Percentiles rank a stretch among this genome's conserved stretches.
These are phyloP conservation scores for Empidonax traillii DNA, from an alignment of 2,113 vertebrate species.

Conservation along the genomic window DNA sequence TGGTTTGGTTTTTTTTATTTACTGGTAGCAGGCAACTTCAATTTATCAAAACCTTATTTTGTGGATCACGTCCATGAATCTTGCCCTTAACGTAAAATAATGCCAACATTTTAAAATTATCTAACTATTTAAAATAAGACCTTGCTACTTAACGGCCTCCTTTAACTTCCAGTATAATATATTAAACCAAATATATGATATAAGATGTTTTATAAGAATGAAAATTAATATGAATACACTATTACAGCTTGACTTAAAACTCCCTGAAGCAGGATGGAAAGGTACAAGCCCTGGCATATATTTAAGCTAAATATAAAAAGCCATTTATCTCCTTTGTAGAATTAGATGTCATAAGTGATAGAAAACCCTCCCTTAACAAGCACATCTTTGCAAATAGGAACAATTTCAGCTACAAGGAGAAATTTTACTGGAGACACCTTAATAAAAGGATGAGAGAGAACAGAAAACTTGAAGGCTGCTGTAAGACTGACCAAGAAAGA, in stretches of 20 bases:
- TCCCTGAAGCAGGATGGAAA: not conserved
- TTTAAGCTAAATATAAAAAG: not conserved
- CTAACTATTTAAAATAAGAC: not conserved
- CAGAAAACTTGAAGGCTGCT: not conserved
- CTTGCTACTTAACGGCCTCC: not conserved
- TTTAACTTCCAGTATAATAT: not conserved
- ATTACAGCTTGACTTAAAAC: not conserved
- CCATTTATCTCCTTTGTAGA: not conserved
- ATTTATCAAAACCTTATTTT: not conserved
- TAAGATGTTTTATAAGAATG: not conserved
- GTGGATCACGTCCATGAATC: not conserved
- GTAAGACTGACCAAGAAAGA: not conserved
- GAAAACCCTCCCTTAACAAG: not conserved
- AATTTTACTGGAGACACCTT: not conserved
- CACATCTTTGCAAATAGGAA: not conserved
- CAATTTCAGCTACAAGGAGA: not conserved
- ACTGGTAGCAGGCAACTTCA: not conserved
- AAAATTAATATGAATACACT: not conserved
- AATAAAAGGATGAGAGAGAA: not conserved
- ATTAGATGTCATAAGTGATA: not conserved
- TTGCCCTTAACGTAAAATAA: not conserved
- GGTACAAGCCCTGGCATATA: not conserved
- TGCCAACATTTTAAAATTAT: not conserved
- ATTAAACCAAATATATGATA: not conserved
- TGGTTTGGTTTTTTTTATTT: not conserved